Percentiles rank a stretch among this genome's conserved stretches.
These are phyloP conservation scores for Eulemur coronatus DNA, from an alignment of 2,797 vertebrate genomes.

Conservation along the genomic window DNA sequence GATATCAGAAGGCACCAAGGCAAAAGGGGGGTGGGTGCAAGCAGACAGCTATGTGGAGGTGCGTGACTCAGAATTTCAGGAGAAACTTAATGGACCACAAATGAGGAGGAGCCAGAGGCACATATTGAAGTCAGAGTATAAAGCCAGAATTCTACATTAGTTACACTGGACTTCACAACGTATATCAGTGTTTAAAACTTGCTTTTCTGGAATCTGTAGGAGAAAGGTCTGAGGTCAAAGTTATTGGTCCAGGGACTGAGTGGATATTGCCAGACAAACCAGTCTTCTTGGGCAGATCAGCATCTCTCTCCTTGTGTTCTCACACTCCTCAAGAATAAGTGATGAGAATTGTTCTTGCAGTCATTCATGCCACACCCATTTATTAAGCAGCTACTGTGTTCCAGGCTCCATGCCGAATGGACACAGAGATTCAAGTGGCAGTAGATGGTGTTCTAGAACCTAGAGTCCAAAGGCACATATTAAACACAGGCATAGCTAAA, in stretches of 20 bases:
- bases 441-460: not conserved
- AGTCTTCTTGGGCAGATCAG: not conserved
- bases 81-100: not conserved
- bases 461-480: not conserved
- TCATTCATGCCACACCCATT: not conserved
- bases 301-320: not conserved
- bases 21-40: not conserved
- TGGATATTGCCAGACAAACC: not conserved
- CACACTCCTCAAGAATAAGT: not conserved
- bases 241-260: not conserved
- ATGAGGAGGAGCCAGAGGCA: not conserved
- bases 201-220: not conserved
- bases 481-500: not conserved
- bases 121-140: not conserved
- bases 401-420: not conserved
- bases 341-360: not conserved
- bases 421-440: not conserved
- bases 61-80: not conserved
- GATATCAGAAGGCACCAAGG: not conserved
- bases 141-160: not conserved
- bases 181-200: not conserved
- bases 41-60: not conserved
- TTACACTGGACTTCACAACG: not conserved
- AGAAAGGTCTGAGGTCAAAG: not conserved
- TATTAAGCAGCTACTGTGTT: slow-evolving; percentile 4